Percentiles rank a stretch among this genome's conserved stretches.
Evolutionary conservation across 2,888 invertebrate species (phyloP).

Genomic region (Lamellibrachia satsuma): DNA sequence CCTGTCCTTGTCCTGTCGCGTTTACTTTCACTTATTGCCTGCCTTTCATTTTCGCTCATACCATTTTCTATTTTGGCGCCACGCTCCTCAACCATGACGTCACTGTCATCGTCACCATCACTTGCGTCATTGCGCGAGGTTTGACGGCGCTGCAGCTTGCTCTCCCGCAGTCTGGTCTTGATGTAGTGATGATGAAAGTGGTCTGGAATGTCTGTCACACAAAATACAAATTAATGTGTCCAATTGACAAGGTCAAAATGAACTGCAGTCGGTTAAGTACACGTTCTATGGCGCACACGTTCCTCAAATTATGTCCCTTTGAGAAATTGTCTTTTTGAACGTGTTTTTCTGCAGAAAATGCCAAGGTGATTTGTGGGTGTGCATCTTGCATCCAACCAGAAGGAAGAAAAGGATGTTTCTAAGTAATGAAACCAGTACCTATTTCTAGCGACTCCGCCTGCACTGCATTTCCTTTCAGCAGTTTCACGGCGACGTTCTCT

Average conservation of each 20-base stretch:
- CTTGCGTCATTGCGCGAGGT: background rate
- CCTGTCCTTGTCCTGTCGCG: background rate
- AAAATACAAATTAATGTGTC: background rate
- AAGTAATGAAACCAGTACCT: background rate
- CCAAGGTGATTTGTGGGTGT: background rate
- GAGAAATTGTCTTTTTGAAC: background rate
- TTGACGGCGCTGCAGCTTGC: background rate
- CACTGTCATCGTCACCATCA: background rate
- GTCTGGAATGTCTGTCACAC: background rate
- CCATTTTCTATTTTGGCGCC: background rate
- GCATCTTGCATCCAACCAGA: background rate
- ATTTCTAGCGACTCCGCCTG: background rate
- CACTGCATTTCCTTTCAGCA: background rate
- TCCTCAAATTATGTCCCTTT: background rate
- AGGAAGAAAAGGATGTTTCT: background rate
- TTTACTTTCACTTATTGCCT: background rate
- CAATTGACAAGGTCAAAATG: background rate
- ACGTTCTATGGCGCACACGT: background rate
- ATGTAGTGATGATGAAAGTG: background rate
- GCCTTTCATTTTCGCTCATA: background rate
- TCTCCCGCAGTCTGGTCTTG: background rate
- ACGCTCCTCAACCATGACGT: background rate
- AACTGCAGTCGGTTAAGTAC: background rate
- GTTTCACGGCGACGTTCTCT: background rate
- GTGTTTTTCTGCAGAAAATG: background rate